Conservation (phyloP, 2,888 invertebrate genomes). For the Masnerella sp. region DNA sequence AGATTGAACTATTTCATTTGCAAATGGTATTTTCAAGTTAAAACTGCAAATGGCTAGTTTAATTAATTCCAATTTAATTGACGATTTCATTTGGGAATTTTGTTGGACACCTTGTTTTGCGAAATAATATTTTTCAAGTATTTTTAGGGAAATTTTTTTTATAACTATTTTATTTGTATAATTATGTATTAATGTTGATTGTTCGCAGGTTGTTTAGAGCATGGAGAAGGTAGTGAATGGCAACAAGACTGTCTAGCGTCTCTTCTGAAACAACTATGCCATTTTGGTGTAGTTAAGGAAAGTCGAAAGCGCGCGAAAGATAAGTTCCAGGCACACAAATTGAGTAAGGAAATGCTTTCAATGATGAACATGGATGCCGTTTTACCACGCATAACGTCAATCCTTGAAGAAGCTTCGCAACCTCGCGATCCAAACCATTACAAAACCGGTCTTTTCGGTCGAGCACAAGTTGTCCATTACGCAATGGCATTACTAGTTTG, state of each 20-base stretch:
- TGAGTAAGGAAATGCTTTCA: slow-evolving; percentile 87
- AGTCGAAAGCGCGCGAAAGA: slow-evolving; percentile 79
- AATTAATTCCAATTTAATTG: too few relatives aligned
- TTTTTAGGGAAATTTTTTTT: too few relatives aligned
- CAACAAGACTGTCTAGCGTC: slow-evolving; percentile 95
- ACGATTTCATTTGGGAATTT: too few relatives aligned
- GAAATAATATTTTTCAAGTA: too few relatives aligned
- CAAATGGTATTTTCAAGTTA: too few relatives aligned
- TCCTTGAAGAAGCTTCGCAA: slow-evolving; percentile 91
- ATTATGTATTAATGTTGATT: not conserved
- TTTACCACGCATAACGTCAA: slow-evolving; percentile 89
- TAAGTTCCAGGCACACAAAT: slow-evolving; percentile 83
- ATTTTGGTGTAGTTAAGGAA: slow-evolving; percentile 86
- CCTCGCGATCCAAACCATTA: slow-evolving; percentile 90
- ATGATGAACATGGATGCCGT: slow-evolving; percentile 92
- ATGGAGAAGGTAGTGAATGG: slow-evolving; percentile 92
- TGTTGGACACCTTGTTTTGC: too few relatives aligned
- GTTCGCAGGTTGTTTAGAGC: slow-evolving; percentile 80
- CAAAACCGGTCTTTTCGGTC: slow-evolving; percentile 95
- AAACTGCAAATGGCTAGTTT: too few relatives aligned
- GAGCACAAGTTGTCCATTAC: slow-evolving; percentile 93
- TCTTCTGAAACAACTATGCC: slow-evolving; percentile 89
- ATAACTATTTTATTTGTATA: not conserved
- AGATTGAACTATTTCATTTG: too few relatives aligned
- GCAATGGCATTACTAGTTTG: slow-evolving; percentile 95